Evolutionary conservation across 1,140 invertebrate genomes (phyloP).

Genomic region (Cyrtorhinus lividipennis): DNA sequence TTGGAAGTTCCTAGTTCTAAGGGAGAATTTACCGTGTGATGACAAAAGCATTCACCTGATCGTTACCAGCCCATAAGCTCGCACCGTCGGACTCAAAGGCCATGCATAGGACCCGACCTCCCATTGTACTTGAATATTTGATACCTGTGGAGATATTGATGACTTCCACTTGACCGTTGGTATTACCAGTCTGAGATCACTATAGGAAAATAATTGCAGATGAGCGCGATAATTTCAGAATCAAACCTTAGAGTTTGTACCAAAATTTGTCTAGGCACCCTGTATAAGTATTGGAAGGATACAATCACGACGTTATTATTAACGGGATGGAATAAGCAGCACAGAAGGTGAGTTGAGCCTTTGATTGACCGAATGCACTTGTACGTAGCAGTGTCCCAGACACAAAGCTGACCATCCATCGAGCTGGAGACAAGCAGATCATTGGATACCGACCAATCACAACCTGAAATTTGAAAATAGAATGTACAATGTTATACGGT

Average conservation of each 20-base stretch:
- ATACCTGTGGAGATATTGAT: constrained; percentile 79
- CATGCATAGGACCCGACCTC: constrained; percentile 56
- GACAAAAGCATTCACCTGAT: too few species aligned
- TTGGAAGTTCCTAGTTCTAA: too few species aligned
- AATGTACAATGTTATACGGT: too few species aligned
- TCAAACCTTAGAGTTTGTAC: too few species aligned
- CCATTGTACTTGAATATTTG: constrained; percentile 55
- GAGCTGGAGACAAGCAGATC: constrained; percentile 68
- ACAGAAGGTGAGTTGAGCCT: constrained; percentile 41
- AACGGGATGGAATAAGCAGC: constrained; percentile 65
- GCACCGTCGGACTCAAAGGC: constrained; percentile 63
- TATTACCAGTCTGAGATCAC: constrained; percentile 71
- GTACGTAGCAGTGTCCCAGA: constrained; percentile 49
- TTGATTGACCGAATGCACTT: constrained; percentile 47
- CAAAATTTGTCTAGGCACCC: background rate
- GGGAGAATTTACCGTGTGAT: too few species aligned
- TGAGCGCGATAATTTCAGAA: too few species aligned
- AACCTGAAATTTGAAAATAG: constrained; percentile 70
- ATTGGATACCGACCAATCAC: constrained; percentile 80
- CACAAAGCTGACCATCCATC: constrained; percentile 53
- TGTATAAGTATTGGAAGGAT: constrained; percentile 37
- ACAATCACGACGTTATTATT: constrained; percentile 82
- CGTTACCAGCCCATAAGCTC: constrained; percentile 71
- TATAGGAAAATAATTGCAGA: too few species aligned
- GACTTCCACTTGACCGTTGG: constrained; percentile 56